Evolutionary conservation across 1,140 invertebrate genomes (phyloP), one percentile per base, ranked within the genome.

Genomic region (Dendroctonus valens): DNA sequence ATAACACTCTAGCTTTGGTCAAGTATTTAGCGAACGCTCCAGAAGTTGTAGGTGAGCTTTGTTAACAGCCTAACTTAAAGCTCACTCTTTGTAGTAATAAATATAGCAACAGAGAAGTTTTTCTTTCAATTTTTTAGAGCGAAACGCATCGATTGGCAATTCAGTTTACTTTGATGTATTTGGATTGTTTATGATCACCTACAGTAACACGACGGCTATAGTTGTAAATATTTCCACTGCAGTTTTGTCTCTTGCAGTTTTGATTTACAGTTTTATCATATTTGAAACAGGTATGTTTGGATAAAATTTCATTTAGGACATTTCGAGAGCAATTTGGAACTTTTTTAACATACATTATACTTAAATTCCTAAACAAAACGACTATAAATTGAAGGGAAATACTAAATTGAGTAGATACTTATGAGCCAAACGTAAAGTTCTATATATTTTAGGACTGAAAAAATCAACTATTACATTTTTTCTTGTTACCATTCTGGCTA

Each of bases 121-220:
- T 26, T 1, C 1, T 26, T 26, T 26, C 3, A 26, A 26, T 26
- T 59, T 83, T 6, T 70, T 70, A 14, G 53, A 52, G 11, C 37
- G 5, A n/a, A 62, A 70, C 77, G n/a, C 75, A 40, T 73, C 81
- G 57, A 69, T 73, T 50, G 80, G 80, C 26, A 79, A 78, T 48
- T 74, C 82, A 67, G 81, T 87, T 2, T 88, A 82, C 75, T 87
- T 82, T 77, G 86, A 87, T 75, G 59, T 86, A 46, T 73, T 87
- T 38, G 85, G 85, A 38, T 74, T 81, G 14, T 81, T 82, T 66
- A 80, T 87, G 77, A 73, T 88, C 38, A 72, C 75, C 12, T 87
- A 87, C 74, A 79, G 81, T 5, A 74, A 79, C 62, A 73, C 75
- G 12, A 69, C 80, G 39, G 84, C 79, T 55, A 71, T 73, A 15